Evolutionary conservation across 1,140 invertebrate genomes (phyloP).

Genomic region (Drosophila truncata): DNA sequence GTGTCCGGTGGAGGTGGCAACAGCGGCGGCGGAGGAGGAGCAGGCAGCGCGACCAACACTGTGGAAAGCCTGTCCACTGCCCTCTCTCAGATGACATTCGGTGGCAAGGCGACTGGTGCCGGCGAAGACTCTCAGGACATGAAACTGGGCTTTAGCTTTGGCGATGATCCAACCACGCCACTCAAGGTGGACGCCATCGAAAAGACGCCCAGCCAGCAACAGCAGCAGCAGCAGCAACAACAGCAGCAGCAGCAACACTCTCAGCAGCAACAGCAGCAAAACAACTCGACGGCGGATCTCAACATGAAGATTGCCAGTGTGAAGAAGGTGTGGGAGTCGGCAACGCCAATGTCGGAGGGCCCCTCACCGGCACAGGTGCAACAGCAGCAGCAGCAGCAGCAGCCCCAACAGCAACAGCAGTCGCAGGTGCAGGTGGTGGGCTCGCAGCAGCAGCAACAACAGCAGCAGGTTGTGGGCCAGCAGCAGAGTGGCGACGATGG

Average conservation of each 20-base stretch:
- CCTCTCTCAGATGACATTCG: constrained; percentile 86
- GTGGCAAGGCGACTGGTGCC: constrained; percentile 72
- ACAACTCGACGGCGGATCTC: constrained; percentile 92
- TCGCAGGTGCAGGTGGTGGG: constrained; percentile 84
- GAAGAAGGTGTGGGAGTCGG: constrained; percentile 95
- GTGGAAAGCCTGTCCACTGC: constrained; percentile 82
- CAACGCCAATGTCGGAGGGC: constrained; percentile 85
- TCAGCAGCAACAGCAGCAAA: constrained; percentile 80
- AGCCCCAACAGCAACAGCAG: constrained; percentile 73
- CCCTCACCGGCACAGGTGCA: constrained; percentile 83
- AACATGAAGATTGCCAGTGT: constrained; percentile 97
- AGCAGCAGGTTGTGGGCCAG: constrained; percentile 86
- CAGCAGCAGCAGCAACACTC: constrained; percentile 59
- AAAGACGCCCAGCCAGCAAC: constrained; percentile 53
- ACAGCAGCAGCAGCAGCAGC: constrained; percentile 84
- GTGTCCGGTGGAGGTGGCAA: constrained; percentile 26
- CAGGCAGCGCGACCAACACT: constrained; percentile 16
- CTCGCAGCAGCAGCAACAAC: constrained; percentile 88
- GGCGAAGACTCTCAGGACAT: constrained; percentile 94
- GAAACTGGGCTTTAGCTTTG: constrained; percentile 92
- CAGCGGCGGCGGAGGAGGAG: constrained; percentile 28
- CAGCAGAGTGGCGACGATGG: constrained; percentile 66
- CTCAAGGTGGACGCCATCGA: constrained; percentile 64
- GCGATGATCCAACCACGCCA: constrained; percentile 85
- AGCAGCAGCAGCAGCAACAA: constrained; percentile 62